A percentile compares a stretch with the other conserved stretches of the same genome.
Evolutionary conservation across 2,113 vertebrate genomes (phyloP).

Genomic region (Paraplagusia blochii): DNA sequence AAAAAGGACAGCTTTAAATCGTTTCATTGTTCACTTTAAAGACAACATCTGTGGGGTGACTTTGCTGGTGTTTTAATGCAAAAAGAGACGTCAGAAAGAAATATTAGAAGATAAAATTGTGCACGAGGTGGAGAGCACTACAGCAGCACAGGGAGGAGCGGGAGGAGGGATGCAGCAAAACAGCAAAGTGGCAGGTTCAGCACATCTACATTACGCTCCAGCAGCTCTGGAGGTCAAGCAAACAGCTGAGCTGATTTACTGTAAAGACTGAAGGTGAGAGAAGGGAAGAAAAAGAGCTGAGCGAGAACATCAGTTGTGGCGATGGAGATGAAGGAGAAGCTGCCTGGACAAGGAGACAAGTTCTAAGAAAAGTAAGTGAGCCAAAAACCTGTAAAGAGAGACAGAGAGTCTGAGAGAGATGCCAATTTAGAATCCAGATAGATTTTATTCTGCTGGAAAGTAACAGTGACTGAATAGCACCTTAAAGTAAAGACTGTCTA

Average conservation of each 20-base stretch:
- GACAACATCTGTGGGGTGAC: no score
- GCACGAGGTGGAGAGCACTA: slow-evolving; percentile 17
- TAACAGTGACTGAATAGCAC: slow-evolving; percentile 27
- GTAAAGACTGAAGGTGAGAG: slow-evolving; percentile 26
- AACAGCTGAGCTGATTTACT: slow-evolving; percentile 56
- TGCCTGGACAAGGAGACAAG: slow-evolving; percentile 2
- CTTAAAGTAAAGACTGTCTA: slow-evolving; percentile 27
- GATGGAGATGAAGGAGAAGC: slow-evolving; percentile 16
- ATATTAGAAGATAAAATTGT: neutral
- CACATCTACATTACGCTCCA: slow-evolving; percentile 54
- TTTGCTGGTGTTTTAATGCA: no score
- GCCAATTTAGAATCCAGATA: slow-evolving; percentile 16
- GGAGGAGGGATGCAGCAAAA: slow-evolving; percentile 17
- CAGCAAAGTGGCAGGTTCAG: slow-evolving; percentile 59
- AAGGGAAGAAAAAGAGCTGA: slow-evolving; percentile 22
- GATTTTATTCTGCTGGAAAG: neutral
- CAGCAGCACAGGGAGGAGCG: slow-evolving; percentile 12
- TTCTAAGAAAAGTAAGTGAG: slow-evolving; percentile 2
- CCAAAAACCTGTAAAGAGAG: slow-evolving; percentile 1
- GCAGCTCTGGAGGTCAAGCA: slow-evolving; percentile 61
- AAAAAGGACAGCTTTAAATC: no score
- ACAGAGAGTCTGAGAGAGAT: slow-evolving; percentile 1
- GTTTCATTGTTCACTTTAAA: no score
- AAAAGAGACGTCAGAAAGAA: neutral
- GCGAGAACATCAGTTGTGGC: neutral